Percentiles rank a stretch among this genome's conserved stretches.
Evolutionary conservation across 37 sponge, comb jelly and placozoan genomes (phyloP).

Genomic region (Geodia barretti): DNA sequence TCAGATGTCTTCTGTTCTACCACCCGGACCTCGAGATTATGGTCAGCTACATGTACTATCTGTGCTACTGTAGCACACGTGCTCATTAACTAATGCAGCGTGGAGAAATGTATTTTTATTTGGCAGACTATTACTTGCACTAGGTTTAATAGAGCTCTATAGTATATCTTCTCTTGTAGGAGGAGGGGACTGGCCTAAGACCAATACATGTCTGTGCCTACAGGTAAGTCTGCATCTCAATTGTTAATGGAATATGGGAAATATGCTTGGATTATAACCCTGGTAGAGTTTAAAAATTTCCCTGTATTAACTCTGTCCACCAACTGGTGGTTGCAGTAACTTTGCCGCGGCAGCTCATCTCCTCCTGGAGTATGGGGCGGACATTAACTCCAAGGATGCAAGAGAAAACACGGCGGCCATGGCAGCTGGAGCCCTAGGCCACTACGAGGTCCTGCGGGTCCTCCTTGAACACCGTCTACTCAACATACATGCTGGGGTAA

Average conservation of each 20-base stretch:
- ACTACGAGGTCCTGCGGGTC: neutral
- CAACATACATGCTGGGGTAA: neutral
- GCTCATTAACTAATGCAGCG: too few species aligned
- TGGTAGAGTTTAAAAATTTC: neutral
- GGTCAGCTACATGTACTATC: conserved; percentile 17
- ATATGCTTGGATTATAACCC: too few species aligned
- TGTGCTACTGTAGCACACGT: too few species aligned
- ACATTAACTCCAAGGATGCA: conserved; percentile 53
- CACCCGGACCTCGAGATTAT: conserved; percentile 61
- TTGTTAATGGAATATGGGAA: too few species aligned
- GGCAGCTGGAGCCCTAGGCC: conserved; percentile 27
- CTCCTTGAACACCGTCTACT: conserved; percentile 1
- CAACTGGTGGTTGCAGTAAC: conserved; percentile 8
- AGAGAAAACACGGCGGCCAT: conserved; percentile 33
- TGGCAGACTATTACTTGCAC: too few species aligned
- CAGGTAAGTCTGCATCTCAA: neutral
- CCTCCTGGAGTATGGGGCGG: conserved; percentile 42
- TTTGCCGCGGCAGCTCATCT: conserved; percentile 42
- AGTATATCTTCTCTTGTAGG: neutral
- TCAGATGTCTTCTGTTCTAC: conserved; percentile 40
- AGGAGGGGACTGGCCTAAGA: conserved; percentile 27
- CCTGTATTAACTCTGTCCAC: neutral
- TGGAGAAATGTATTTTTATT: too few species aligned
- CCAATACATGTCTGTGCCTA: conserved; percentile 45
- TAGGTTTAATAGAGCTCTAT: neutral